These are phyloP conservation scores for Bembecia ichneumoniformis DNA, from an alignment of 2,888 invertebrate genomes.

Conservation along the genomic window DNA sequence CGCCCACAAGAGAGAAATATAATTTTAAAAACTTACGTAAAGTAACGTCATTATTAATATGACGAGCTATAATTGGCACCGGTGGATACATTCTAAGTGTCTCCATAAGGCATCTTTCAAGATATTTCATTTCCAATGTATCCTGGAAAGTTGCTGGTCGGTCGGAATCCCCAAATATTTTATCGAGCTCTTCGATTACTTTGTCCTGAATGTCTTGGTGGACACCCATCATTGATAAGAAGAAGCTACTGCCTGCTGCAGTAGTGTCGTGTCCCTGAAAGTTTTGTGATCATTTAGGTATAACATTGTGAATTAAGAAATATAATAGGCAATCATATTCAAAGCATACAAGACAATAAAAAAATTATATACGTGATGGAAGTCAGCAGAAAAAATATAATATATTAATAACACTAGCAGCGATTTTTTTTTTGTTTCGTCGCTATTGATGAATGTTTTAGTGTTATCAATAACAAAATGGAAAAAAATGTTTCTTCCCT, in stretches of 20 bases:
- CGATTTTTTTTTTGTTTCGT: too few species aligned
- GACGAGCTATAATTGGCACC: slow-evolving; percentile 83
- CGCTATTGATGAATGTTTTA: background rate
- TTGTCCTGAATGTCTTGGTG: slow-evolving; percentile 81
- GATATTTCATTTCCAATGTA: slow-evolving; percentile 87
- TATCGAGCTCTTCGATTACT: slow-evolving; percentile 80
- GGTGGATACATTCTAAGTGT: slow-evolving; percentile 85
- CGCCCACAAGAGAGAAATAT: too few species aligned
- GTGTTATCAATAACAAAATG: slow-evolving; percentile 2
- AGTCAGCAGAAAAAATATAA: too few species aligned
- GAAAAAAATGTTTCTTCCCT: background rate
- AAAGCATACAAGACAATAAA: too few species aligned
- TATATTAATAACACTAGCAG: too few species aligned
- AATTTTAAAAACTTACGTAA: slow-evolving; percentile 64
- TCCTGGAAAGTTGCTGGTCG: slow-evolving; percentile 85
- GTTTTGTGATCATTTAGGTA: background rate
- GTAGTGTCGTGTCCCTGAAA: slow-evolving; percentile 84
- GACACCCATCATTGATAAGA: slow-evolving; percentile 82
- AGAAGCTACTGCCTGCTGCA: slow-evolving; percentile 86
- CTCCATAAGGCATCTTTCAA: slow-evolving; percentile 86
- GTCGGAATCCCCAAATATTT: slow-evolving; percentile 83
- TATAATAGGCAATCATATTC: too few species aligned
- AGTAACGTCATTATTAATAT: slow-evolving; percentile 79
- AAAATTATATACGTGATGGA: too few species aligned
- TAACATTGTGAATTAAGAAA: too few species aligned